Conservation (phyloP, 2,113 vertebrate genomes). For the Carassius gibelio region DNA sequence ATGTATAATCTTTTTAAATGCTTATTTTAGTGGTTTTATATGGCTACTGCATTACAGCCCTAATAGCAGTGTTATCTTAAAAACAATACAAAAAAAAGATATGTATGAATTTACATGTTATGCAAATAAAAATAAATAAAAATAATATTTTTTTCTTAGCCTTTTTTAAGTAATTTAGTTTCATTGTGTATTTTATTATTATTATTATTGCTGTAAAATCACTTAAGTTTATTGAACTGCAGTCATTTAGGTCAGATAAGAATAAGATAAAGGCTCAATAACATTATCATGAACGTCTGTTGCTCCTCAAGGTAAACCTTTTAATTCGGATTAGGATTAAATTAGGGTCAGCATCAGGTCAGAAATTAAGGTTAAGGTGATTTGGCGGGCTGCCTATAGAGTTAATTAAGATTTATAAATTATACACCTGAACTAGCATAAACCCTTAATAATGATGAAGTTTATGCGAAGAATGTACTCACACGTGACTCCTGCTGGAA, state of each 20-base stretch:
- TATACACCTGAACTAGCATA: background rate
- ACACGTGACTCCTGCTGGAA: background rate
- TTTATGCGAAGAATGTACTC: background rate
- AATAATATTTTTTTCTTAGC: background rate
- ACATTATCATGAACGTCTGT: background rate
- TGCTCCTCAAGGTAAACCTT: background rate
- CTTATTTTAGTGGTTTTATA: slow-evolving; percentile 18
- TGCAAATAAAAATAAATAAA: background rate
- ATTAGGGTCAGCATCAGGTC: background rate
- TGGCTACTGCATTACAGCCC: background rate
- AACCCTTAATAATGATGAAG: background rate
- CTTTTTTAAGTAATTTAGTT: background rate
- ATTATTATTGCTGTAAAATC: background rate
- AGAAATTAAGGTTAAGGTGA: background rate
- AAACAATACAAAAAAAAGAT: background rate
- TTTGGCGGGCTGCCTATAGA: background rate
- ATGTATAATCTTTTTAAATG: background rate
- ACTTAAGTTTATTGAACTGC: background rate
- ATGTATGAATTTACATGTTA: background rate
- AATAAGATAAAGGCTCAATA: background rate
- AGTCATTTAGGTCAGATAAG: background rate
- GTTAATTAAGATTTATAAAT: background rate
- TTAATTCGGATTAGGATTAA: background rate
- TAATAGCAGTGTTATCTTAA: background rate
- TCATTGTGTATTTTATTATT: too few species aligned